Evolutionary conservation across 2,797 vertebrate genomes (phyloP).

Genomic region (Macroramphosus scolopax): DNA sequence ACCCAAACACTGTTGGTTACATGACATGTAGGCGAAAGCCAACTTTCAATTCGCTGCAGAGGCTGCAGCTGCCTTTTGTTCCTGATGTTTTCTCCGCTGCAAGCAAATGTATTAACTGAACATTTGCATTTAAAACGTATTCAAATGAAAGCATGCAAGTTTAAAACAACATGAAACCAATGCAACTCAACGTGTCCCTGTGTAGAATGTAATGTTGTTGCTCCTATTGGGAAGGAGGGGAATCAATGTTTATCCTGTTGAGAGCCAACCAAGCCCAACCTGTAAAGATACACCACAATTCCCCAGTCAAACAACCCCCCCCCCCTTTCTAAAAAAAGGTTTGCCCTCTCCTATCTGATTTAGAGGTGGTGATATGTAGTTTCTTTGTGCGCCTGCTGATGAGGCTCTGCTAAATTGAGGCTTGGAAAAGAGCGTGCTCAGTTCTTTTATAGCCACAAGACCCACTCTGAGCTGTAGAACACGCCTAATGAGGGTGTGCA

Average conservation of each 20-base stretch:
- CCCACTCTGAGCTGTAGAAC: constrained; percentile 67
- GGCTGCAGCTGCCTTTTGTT: no score
- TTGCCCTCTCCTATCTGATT: constrained; percentile 62
- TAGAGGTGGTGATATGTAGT: constrained; percentile 63
- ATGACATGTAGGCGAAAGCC: no score
- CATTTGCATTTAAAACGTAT: constrained; percentile 2
- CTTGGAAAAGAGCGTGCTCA: constrained; percentile 52
- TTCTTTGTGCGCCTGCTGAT: constrained; percentile 68
- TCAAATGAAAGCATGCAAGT: no score
- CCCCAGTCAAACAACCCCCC: constrained; percentile 21
- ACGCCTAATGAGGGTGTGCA: constrained; percentile 72
- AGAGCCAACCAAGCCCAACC: constrained; percentile 39
- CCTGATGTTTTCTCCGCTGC: constrained; percentile 3
- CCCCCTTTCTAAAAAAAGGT: constrained; percentile 26
- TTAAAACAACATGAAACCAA: no score
- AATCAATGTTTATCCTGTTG: constrained; percentile 35
- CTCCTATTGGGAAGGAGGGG: no score
- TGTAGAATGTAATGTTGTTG: no score
- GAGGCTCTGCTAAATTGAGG: constrained; percentile 57
- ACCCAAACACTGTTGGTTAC: no score
- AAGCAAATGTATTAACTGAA: neutral
- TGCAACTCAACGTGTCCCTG: no score
- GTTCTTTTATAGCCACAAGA: constrained; percentile 71
- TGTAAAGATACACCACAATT: constrained; percentile 46
- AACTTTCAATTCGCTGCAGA: no score